Evolutionary conservation across 1,140 invertebrate species (phyloP).

Genomic region (Neodiprion virginianus): DNA sequence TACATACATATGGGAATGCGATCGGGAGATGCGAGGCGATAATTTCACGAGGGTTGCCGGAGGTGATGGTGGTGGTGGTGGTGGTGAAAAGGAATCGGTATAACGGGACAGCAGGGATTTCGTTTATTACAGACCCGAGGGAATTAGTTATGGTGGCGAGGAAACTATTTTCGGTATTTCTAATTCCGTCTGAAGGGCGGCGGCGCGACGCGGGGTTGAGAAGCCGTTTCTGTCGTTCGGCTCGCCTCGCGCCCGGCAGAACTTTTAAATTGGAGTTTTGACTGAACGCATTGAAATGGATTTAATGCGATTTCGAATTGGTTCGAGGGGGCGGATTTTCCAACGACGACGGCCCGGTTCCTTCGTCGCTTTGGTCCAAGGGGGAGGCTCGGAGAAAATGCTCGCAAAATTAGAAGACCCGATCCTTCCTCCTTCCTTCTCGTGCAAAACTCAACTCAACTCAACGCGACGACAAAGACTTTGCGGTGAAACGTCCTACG

Average conservation of each 20-base stretch:
- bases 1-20: too few relatives aligned
- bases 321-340: conserved; percentile 23
- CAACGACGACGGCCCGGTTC: not conserved
- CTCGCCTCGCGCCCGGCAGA: conserved; percentile 13
- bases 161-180: conserved; percentile 45
- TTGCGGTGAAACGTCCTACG: conserved; percentile 28
- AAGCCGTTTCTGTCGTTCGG: conserved; percentile 16
- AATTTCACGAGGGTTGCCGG: too few relatives aligned
- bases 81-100: too few relatives aligned
- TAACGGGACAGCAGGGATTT: not conserved
- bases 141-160: not conserved
- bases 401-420: too few relatives aligned
- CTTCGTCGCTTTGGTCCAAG: too few relatives aligned
- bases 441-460: too few relatives aligned
- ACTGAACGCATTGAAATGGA: conserved; percentile 52
- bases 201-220: conserved; percentile 4
- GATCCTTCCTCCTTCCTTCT: not conserved
- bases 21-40: too few relatives aligned
- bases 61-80: too few relatives aligned
- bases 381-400: not conserved
- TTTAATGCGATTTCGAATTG: conserved; percentile 55
- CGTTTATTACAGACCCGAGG: not conserved
- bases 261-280: conserved; percentile 60
- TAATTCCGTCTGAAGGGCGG: conserved; percentile 29
- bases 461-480: conserved; percentile 38